Evolutionary conservation across 2,113 vertebrate species (phyloP), one percentile per base, ranked within the genome.

Genomic region (Bostrychus sinensis): DNA sequence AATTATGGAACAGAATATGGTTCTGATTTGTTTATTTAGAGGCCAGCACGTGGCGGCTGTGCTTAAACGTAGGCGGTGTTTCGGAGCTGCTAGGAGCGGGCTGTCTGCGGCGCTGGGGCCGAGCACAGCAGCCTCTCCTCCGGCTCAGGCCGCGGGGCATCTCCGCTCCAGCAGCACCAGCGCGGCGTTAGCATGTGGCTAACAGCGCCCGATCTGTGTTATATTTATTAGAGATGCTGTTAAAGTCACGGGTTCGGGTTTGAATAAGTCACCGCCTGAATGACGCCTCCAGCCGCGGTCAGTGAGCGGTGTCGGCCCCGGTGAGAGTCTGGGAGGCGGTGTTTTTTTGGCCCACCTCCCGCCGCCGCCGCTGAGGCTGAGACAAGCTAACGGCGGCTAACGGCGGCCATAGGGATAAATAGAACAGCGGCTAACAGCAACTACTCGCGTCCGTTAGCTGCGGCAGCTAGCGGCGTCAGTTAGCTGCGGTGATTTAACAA

Each of bases 111-210:
- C 64, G 28, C 58, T 19, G 39, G 23, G 77, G 66, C 77, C 80
- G 34, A 17, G 17, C n/a, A 65, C 55, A 42, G 7, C 39, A 60
- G 55, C 60, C 60, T 55, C 41, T 28, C 41, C 56, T 56, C 62
- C 7, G 43, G 1, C 60, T 42, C 55, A 78, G 79, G 82, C 82
- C 74, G 70, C 69, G n/a, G 59, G 17, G 58, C 62, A 83, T 54
- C 77, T 61, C 46, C 17, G 8, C 48, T 7, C n/a, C n/a, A n/a
- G 13, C 23, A 3, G 12, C 48, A 10, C 14, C 48, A 10, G 48
- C 25, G 63, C 56, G 38, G 45, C 66, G 58, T 22, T 86, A 89
- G 85, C 85, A 68, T 0, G 22, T 30, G 50, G 85, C 82, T 85
- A 89, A 70, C 62, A 19, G 0, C 46, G 51, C 56, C 72, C 38